phyloP scores from a whole-genome alignment of 92 coral and sea anemone genomes.

The Hydrozoanthus gracilis region DNA sequence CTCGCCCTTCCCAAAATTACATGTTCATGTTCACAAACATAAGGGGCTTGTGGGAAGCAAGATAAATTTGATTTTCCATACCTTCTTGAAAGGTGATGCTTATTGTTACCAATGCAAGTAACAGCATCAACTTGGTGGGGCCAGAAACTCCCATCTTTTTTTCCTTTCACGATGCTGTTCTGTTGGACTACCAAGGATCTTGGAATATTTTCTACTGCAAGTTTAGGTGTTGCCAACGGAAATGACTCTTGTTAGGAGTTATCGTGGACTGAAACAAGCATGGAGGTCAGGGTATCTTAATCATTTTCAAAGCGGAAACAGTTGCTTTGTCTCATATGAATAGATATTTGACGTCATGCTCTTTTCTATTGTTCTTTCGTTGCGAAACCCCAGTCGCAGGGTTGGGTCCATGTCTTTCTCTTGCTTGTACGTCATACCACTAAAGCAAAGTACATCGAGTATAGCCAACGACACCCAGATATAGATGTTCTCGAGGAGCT shows the following conservation, averaged over 20 bases:
- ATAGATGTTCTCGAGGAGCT: too few relatives aligned
- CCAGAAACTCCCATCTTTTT: background rate
- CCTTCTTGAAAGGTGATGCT: constrained; percentile 12
- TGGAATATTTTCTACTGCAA: background rate
- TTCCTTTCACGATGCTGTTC: background rate
- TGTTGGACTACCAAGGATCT: background rate
- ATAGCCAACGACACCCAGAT: too few relatives aligned
- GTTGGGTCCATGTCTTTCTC: background rate
- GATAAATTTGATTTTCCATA: constrained; percentile 31
- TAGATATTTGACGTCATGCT: constrained; percentile 27
- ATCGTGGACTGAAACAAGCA: background rate
- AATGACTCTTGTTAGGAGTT: background rate
- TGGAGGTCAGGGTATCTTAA: background rate
- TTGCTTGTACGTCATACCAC: background rate
- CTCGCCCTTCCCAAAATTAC: background rate
- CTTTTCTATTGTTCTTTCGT: constrained; percentile 19
- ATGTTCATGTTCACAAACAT: background rate
- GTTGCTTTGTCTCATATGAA: constrained; percentile 29
- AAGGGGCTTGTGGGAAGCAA: background rate
- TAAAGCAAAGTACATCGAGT: background rate
- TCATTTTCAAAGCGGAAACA: constrained; percentile 21
- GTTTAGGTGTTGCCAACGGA: constrained; percentile 3
- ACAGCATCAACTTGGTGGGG: background rate
- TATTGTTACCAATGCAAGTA: background rate
- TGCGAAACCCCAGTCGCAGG: background rate